Conservation (phyloP, 2,113 vertebrate genomes). For the Fulica atra region DNA sequence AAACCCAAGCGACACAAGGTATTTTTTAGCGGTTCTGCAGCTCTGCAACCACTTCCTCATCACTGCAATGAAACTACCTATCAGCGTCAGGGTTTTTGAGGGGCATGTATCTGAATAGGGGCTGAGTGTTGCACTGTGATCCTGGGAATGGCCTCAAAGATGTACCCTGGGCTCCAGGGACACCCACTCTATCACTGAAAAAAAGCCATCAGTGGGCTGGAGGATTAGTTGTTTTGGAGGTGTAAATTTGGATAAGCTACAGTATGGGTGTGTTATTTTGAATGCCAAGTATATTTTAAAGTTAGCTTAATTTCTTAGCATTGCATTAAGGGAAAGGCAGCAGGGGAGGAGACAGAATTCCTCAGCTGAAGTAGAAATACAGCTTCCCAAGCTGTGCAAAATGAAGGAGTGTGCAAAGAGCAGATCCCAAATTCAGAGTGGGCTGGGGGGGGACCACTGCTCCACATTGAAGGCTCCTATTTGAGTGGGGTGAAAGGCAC, state of each 20-base stretch:
- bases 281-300: background rate
- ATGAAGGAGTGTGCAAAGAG: background rate
- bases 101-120: background rate
- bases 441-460: background rate
- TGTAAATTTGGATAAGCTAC: background rate
- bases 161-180: background rate
- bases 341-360: background rate
- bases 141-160: background rate
- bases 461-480: background rate
- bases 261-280: background rate
- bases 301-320: background rate
- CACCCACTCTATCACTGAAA: background rate
- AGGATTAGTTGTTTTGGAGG: background rate
- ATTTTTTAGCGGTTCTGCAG: background rate
- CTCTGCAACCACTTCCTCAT: background rate
- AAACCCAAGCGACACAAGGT: background rate
- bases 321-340: background rate
- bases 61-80: background rate
- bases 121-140: background rate
- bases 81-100: background rate
- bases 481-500: background rate
- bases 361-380: background rate
- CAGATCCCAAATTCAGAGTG: background rate
- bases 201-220: background rate
- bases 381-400: background rate